Evolutionary conservation across 2,113 vertebrate species (phyloP).

Genomic region (Coptodon bakossiorum): DNA sequence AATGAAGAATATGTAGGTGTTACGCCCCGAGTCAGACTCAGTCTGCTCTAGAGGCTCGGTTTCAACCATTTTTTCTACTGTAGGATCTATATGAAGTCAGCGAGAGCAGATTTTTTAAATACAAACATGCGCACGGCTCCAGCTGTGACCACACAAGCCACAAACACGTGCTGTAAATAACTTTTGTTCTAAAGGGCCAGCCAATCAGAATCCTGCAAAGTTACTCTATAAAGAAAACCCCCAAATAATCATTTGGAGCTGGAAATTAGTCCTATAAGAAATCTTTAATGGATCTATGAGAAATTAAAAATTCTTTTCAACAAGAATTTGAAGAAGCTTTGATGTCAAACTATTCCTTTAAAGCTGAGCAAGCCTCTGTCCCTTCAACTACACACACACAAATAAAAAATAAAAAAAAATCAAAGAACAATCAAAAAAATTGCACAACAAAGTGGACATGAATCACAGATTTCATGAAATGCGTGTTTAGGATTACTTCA

Average conservation of each 20-base stretch:
- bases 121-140: not conserved
- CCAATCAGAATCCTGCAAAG: not conserved
- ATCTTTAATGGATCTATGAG: not conserved
- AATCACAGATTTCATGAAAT: conserved; percentile 41
- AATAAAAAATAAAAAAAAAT: not conserved
- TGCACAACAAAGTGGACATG: conserved; percentile 2
- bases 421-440: not conserved
- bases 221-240: not conserved
- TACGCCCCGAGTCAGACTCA: not conserved
- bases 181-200: not conserved
- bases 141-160: not conserved
- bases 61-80: not conserved
- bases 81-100: not conserved
- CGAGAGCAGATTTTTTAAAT: not conserved
- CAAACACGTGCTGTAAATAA: not conserved
- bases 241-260: not conserved
- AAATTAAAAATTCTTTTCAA: not conserved
- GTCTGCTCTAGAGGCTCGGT: not conserved
- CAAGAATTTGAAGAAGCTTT: not conserved
- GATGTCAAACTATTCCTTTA: not conserved
- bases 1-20: not conserved
- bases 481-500: conserved; percentile 45
- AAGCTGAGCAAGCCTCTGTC: conserved; percentile 41
- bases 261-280: not conserved
- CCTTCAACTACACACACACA: not conserved